Evolutionary conservation across 2,113 vertebrate species (phyloP).

Genomic region (Synodontis membranacea): DNA sequence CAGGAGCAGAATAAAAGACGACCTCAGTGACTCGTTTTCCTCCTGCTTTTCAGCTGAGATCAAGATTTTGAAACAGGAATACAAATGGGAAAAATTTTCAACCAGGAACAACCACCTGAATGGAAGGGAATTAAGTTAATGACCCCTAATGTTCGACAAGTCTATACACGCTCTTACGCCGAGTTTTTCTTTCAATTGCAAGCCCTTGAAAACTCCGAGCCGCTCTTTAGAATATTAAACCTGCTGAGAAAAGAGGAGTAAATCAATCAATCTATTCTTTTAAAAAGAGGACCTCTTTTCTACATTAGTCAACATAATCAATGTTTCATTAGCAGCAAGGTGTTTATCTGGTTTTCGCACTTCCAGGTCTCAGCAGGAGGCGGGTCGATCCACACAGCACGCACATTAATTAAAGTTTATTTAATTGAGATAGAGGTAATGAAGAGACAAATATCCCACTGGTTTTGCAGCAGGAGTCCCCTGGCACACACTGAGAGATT

Average conservation of each 20-base stretch:
- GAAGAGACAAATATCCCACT: slow-evolving; percentile 78
- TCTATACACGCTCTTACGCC: neutral
- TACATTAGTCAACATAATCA: slow-evolving; percentile 89
- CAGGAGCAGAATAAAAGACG: slow-evolving; percentile 14
- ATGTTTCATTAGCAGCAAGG: slow-evolving; percentile 99
- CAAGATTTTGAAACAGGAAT: slow-evolving; percentile 7
- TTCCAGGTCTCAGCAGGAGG: slow-evolving; percentile 75
- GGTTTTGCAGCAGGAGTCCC: slow-evolving; percentile 36
- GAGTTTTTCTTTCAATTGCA: slow-evolving; percentile 61
- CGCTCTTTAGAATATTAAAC: slow-evolving; percentile 74
- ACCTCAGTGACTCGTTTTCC: slow-evolving; percentile 25
- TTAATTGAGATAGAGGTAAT: slow-evolving; percentile 97
- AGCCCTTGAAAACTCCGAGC: slow-evolving; percentile 71
- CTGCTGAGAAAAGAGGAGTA: slow-evolving; percentile 52
- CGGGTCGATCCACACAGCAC: slow-evolving; percentile 86
- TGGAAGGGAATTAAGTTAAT: slow-evolving; percentile 3
- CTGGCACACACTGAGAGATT: neutral
- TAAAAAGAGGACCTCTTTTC: slow-evolving; percentile 71
- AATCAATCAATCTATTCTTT: slow-evolving; percentile 54
- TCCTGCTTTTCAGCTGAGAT: slow-evolving; percentile 24
- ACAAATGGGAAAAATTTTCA: slow-evolving; percentile 13
- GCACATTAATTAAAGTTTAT: slow-evolving; percentile 99
- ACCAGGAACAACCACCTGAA: neutral
- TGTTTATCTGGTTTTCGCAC: slow-evolving; percentile 99
- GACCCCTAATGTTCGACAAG: slow-evolving; percentile 21